Evolutionary conservation across 2,797 vertebrate genomes (phyloP).

Genomic region (Sternarchorhynchus goeldii): DNA sequence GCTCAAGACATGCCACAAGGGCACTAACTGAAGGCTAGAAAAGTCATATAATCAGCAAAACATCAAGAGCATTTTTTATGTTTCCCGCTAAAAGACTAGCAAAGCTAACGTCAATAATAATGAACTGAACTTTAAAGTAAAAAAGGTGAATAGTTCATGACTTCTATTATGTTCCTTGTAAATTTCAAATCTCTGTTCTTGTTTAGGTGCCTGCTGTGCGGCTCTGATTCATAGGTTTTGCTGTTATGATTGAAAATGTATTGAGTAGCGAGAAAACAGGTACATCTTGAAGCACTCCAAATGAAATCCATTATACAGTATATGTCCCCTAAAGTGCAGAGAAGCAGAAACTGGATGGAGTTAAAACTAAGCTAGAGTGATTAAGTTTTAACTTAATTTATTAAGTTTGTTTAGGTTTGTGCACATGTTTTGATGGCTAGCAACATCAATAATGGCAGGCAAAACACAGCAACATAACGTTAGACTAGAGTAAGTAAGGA

Average conservation of each 20-base stretch:
- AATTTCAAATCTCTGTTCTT: background rate
- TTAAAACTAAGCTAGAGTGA: background rate
- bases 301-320: too few species aligned
- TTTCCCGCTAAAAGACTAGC: background rate
- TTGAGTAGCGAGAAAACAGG: background rate
- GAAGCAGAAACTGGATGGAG: background rate
- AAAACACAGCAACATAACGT: too few species aligned
- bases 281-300: too few species aligned
- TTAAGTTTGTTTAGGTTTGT: background rate
- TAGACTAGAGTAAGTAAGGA: too few species aligned
- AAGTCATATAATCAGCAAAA: background rate
- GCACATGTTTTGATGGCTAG: background rate
- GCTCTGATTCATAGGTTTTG: background rate
- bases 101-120: background rate
- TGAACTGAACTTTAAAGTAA: background rate
- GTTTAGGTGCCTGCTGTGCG: background rate
- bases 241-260: background rate
- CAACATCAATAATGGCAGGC: background rate
- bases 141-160: background rate
- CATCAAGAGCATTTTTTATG: conserved; percentile 3
- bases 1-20: background rate
- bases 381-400: too few species aligned
- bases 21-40: background rate
- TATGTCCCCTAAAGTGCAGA: too few species aligned
- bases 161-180: background rate